A percentile compares a stretch with the other conserved stretches of the same genome.
Conservation (phyloP, 2,113 vertebrate species). For the Ictalurus punctatus region DNA sequence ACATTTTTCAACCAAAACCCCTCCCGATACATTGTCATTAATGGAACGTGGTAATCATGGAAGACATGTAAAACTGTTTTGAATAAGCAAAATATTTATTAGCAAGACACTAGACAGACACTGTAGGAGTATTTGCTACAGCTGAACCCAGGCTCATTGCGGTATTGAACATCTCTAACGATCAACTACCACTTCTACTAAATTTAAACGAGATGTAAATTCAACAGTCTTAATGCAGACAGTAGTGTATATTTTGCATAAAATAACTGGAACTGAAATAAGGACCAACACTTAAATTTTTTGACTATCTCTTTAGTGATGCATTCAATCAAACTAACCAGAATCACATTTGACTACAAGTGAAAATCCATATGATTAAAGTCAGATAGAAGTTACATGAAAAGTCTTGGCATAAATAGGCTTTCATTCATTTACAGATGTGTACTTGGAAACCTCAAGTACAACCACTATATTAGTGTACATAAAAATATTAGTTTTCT, state of each 20-base stretch:
- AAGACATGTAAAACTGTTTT: not conserved
- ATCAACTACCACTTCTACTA: not conserved
- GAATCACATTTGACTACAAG: not conserved
- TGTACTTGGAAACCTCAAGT: not conserved
- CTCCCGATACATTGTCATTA: not conserved
- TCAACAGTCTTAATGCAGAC: not conserved
- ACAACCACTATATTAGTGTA: not conserved
- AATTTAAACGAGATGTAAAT: not conserved
- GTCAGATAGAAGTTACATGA: not conserved
- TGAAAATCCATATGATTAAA: not conserved
- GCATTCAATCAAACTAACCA: not conserved
- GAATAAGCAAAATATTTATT: not conserved
- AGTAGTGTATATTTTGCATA: not conserved
- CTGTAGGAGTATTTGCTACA: not conserved
- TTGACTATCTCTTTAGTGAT: not conserved
- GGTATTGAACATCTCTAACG: not conserved
- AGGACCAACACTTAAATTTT: not conserved
- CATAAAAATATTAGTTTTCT: not conserved
- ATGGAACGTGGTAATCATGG: not conserved
- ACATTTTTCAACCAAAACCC: not conserved
- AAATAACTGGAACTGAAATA: not conserved
- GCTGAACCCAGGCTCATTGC: not conserved
- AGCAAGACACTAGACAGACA: not conserved
- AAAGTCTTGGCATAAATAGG: not conserved
- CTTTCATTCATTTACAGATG: not conserved